These are phyloP conservation scores for Cantharis rufa DNA, from an alignment of 2,888 invertebrate species.

Conservation along the genomic window DNA sequence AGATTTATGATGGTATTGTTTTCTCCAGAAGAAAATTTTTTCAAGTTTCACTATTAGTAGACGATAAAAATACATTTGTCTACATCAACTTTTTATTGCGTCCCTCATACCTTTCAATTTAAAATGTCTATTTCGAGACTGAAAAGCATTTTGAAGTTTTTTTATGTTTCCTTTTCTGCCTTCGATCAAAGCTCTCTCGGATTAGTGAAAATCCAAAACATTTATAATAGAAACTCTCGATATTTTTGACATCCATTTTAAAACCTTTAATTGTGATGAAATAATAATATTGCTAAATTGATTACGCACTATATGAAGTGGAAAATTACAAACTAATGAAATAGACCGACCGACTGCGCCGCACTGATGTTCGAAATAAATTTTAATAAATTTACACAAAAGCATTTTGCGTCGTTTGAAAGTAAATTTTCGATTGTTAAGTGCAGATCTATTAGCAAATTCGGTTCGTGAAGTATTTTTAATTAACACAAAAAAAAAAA, in stretches of 20 bases:
- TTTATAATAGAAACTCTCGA: neutral
- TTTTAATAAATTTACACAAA: neutral
- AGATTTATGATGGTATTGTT: neutral
- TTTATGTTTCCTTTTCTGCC: neutral
- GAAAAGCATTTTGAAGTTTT: neutral
- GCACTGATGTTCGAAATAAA: neutral
- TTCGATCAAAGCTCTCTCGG: neutral
- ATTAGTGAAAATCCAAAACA: neutral
- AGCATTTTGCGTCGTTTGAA: too few species aligned
- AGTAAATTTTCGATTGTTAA: too few species aligned
- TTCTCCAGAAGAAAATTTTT: neutral
- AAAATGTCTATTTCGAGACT: neutral
- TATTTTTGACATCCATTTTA: neutral
- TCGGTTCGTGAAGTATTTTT: neutral
- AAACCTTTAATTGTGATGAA: neutral
- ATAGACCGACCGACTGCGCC: neutral
- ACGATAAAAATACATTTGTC: neutral
- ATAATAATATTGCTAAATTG: neutral
- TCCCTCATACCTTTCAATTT: neutral
- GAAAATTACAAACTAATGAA: neutral
- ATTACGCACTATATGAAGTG: neutral
- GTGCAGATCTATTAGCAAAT: neutral
- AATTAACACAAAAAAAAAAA: conserved; percentile 2
- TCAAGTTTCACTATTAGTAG: neutral
- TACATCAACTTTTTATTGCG: neutral